phyloP scores from a whole-genome alignment of 2,888 invertebrate genomes.

The Metallyticus violacea region DNA sequence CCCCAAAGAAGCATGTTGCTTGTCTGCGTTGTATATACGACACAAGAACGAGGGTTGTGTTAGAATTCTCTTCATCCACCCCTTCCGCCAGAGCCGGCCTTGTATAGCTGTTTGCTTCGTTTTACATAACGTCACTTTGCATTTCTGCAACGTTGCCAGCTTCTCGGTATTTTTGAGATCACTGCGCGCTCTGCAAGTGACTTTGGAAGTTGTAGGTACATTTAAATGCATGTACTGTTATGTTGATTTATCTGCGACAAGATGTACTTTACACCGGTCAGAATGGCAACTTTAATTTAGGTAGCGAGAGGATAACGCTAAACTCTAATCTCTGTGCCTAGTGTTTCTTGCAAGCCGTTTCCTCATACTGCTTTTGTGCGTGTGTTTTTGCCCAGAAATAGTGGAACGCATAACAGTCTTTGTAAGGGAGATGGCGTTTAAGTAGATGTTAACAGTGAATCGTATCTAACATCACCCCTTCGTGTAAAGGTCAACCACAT shows the following conservation, averaged over 20 bases:
- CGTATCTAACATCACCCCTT: not conserved
- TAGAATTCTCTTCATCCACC: too few relatives aligned
- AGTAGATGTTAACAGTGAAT: not conserved
- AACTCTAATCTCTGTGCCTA: not conserved
- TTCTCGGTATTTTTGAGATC: too few relatives aligned
- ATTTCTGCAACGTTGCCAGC: too few relatives aligned
- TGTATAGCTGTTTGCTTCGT: too few relatives aligned
- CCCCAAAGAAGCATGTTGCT: too few relatives aligned
- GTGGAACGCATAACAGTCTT: not conserved
- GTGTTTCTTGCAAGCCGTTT: not conserved
- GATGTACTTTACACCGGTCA: too few relatives aligned
- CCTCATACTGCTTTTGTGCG: not conserved
- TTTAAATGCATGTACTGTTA: not conserved
- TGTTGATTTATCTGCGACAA: not conserved
- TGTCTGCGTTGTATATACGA: too few relatives aligned
- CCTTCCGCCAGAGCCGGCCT: too few relatives aligned
- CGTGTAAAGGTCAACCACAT: not conserved
- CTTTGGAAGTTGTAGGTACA: too few relatives aligned
- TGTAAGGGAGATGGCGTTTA: not conserved
- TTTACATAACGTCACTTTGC: too few relatives aligned
- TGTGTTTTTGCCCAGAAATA: not conserved
- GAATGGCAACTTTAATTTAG: not conserved
- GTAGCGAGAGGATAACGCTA: not conserved
- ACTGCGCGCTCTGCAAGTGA: too few relatives aligned
- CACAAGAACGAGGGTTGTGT: too few relatives aligned